phyloP scores from a whole-genome alignment of 2,888 invertebrate species.

The Acronicta alni region DNA sequence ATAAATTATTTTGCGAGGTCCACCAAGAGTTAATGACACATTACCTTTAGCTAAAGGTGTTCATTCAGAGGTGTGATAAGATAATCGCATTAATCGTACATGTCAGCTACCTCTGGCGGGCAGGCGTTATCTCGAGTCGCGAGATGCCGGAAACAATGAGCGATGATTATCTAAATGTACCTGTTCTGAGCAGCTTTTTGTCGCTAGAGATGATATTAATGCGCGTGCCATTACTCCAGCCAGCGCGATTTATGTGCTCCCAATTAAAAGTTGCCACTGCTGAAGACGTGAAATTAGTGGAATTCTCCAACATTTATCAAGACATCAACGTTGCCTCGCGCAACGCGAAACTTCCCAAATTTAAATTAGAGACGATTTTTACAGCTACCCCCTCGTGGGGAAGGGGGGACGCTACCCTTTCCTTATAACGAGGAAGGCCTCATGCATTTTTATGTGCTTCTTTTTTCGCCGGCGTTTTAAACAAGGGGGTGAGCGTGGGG shows the following conservation, averaged over 20 bases:
- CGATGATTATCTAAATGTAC: slow-evolving; percentile 84
- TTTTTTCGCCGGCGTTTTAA: slow-evolving; percentile 90
- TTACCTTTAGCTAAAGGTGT: slow-evolving; percentile 48
- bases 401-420: slow-evolving; percentile 86
- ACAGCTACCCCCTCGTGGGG: slow-evolving; percentile 86
- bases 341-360: slow-evolving; percentile 89
- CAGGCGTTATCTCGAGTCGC: slow-evolving; percentile 53
- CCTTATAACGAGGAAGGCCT: slow-evolving; percentile 90
- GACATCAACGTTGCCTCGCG: slow-evolving; percentile 87
- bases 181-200: slow-evolving; percentile 78
- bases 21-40: slow-evolving; percentile 29
- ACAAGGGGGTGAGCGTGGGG: slow-evolving; percentile 89
- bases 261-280: slow-evolving; percentile 87
- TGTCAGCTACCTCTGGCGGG: slow-evolving; percentile 33
- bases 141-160: slow-evolving; percentile 79
- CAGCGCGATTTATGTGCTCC: slow-evolving; percentile 83
- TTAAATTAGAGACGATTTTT: slow-evolving; percentile 90
- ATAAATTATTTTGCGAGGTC: slow-evolving; percentile 12
- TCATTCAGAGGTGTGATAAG: slow-evolving; percentile 40
- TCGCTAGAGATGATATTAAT: slow-evolving; percentile 84
- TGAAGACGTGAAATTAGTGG: slow-evolving; percentile 88
- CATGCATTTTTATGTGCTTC: slow-evolving; percentile 90
- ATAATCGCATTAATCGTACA: slow-evolving; percentile 51
- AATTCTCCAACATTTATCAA: slow-evolving; percentile 88
- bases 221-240: slow-evolving; percentile 78